Conservation (phyloP, 1,140 invertebrate species). For the Oscheius sp. region DNA sequence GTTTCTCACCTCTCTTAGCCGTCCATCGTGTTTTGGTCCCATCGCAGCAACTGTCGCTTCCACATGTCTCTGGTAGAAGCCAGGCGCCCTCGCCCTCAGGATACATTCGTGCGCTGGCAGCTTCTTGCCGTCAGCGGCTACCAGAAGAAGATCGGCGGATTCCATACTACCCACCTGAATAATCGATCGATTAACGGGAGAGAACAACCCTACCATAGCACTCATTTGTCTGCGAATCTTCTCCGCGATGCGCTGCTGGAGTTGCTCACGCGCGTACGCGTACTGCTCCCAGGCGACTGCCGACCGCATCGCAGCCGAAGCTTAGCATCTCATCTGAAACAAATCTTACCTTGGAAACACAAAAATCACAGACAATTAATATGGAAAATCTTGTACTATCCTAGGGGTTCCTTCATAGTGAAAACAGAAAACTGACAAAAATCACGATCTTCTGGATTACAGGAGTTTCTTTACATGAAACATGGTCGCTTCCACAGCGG, state of each 20-base stretch:
- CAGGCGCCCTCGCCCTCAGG: conserved; percentile 49
- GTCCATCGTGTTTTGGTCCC: conserved; percentile 35
- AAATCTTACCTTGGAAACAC: not conserved
- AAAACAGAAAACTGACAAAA: no score
- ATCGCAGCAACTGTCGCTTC: conserved; percentile 50
- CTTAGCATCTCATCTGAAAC: conserved; percentile 12
- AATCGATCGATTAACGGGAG: not conserved
- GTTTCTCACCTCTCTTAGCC: conserved; percentile 24
- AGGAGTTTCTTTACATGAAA: no score
- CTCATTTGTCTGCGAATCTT: conserved; percentile 27
- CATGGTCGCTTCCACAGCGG: no score
- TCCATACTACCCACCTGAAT: conserved; percentile 37
- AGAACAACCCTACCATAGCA: not conserved
- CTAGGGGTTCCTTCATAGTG: no score
- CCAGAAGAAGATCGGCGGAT: conserved; percentile 53
- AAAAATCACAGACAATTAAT: no score
- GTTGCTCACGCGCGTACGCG: conserved; percentile 20
- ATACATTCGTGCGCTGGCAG: conserved; percentile 57
- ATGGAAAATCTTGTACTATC: no score
- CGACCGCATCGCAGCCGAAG: conserved; percentile 22
- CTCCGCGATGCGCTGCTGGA: conserved; percentile 25
- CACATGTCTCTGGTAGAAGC: conserved; percentile 55
- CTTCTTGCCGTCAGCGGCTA: conserved; percentile 56
- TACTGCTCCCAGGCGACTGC: conserved; percentile 35
- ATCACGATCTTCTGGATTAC: no score